phyloP scores from a whole-genome alignment of 2,113 vertebrate genomes.

The Ptilorrhoa leucosticta region DNA sequence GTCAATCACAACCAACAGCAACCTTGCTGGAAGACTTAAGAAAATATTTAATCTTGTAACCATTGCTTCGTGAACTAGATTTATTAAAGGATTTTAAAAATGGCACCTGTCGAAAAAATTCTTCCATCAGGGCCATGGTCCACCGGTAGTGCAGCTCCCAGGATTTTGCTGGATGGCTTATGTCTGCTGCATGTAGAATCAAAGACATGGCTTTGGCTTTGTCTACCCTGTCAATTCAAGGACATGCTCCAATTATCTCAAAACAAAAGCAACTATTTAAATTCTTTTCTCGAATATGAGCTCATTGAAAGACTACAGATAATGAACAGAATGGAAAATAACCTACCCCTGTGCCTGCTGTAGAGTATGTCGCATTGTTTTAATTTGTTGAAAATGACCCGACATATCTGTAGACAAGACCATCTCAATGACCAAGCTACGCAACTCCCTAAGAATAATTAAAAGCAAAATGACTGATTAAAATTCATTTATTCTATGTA shows the following conservation, averaged over 20 bases:
- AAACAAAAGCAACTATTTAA: constrained; percentile 32
- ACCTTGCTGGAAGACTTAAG: background rate
- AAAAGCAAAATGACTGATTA: constrained; percentile 47
- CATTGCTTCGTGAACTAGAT: background rate
- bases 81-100: constrained; percentile 36
- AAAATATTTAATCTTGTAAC: background rate
- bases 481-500: background rate
- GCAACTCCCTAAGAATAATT: constrained; percentile 82
- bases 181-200: constrained; percentile 93
- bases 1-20: constrained; percentile 1
- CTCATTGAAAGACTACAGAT: background rate
- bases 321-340: constrained; percentile 7
- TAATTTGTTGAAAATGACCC: constrained; percentile 95
- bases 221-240: constrained; percentile 84
- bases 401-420: constrained; percentile 97
- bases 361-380: constrained; percentile 87
- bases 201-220: constrained; percentile 93
- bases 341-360: constrained; percentile 91
- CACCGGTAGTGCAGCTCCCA: constrained; percentile 91
- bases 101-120: constrained; percentile 93
- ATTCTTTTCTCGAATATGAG: background rate
- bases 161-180: constrained; percentile 93
- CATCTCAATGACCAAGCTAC: constrained; percentile 92
- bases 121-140: constrained; percentile 92
- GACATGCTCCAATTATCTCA: constrained; percentile 50